These are phyloP conservation scores for Schlechtendalia chinensis DNA, from an alignment of 1,140 invertebrate genomes.

Conservation along the genomic window DNA sequence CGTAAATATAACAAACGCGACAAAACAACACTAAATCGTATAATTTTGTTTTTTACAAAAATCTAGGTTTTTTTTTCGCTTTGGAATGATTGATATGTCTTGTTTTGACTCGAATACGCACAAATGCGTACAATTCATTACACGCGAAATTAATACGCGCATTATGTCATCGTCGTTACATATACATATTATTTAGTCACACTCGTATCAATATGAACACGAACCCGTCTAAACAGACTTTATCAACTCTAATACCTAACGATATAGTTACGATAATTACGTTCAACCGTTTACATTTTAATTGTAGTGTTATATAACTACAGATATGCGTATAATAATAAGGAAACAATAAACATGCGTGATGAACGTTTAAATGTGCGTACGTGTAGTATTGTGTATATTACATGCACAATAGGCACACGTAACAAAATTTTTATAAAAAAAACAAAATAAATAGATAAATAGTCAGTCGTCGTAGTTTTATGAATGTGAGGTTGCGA, in stretches of 20 bases:
- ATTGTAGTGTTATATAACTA: conserved; percentile 19
- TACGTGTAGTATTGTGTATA: not conserved
- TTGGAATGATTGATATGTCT: no score
- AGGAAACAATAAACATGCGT: conserved; percentile 3
- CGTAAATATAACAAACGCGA: no score
- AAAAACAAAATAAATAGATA: not conserved
- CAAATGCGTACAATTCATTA: no score
- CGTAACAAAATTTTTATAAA: not conserved
- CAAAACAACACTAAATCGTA: no score
- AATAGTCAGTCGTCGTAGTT: not conserved
- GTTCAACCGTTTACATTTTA: not conserved
- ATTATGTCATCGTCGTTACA: not conserved
- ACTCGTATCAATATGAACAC: not conserved
- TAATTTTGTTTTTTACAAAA: no score
- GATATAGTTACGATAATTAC: not conserved
- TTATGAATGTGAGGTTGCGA: conserved; percentile 1
- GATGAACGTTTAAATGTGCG: no score
- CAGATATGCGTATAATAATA: not conserved
- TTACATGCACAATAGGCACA: not conserved
- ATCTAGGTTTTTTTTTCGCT: no score
- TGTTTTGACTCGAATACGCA: no score
- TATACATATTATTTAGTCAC: not conserved
- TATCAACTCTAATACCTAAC: not conserved
- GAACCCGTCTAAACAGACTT: not conserved
- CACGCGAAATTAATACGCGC: no score